Base-by-base conservation (phyloP, 2,888 invertebrate genomes). In the Caenorhabditis sp. region DNA sequence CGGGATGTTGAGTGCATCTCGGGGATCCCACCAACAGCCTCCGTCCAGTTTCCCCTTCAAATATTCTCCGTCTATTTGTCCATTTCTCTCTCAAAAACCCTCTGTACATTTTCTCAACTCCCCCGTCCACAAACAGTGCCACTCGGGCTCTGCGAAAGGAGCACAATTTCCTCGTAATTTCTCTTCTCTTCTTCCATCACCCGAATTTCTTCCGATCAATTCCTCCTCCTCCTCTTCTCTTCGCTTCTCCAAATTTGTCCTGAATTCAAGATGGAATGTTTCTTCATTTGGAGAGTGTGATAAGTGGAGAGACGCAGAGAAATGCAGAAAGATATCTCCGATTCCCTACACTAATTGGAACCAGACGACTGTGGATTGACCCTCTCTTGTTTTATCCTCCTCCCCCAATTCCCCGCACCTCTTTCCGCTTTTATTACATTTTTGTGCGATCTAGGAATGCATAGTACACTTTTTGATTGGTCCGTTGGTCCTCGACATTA, bases 321-420 rank as follows among this genome's bases (percentile, higher is more conserved):
- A 10, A 58, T n/a, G n/a, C n/a, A n/a, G n/a, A n/a, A n/a, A 68
- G 75, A 70, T 68, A 75, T 77, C 77, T 77, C 77, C 77, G 77
- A 77, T 68, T 22, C 24, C 44, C 59, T n/a, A n/a, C 63, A 79
- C 69, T 83, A 73, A 70, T 83, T 72, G 74, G 72, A 61, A 73
- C 73, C 68, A 77, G 73, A 77, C 54, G 26, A 12, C 12, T 54
- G 54, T 14, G 22, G 22, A 54, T 26, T 54, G 54, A 54, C 41
- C 28, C 66, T 31, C 56, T 41, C 47, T 47, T 47, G n/a, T n/a
- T n/a, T n/a, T n/a, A n/a, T n/a, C n/a, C 47, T 47, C 12, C 6
- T 38, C 26, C 28, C 51, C 28, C 61, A 28, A 35, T 44, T 16
- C n/a, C 19, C 38, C 28, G 24, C 31, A 24, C 38, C 68, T 19